Base-by-base conservation (phyloP, 2,888 invertebrate genomes). In the Argyresthia goedartella region DNA sequence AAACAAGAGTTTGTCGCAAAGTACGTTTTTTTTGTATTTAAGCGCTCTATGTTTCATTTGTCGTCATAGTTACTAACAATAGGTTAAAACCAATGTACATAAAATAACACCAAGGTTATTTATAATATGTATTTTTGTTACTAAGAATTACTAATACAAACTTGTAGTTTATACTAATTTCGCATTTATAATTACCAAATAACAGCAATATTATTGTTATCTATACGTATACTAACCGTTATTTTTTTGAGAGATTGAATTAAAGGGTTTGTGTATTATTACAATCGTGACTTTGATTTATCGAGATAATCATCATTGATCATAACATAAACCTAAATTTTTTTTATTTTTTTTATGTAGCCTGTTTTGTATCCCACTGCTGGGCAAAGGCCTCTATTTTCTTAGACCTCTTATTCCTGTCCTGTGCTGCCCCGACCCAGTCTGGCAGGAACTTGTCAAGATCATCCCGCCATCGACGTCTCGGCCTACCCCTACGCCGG, bases 101-200 rank as follows among this genome's bases (percentile, higher is more conserved):
- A 82, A 71, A 33, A 65, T 69, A 65, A 54, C 59, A 60, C 62
- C 25, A 25, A 25, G 25, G 6, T 63, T 70, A 75, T 74, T 73
- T 78, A n/a, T n/a, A n/a, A n/a, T n/a, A n/a, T n/a, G n/a, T n/a
- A 76, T 76, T 25, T 25, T 73, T 71, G 68, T 66, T 64, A 25
- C 63, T 65, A 64, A 41, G 25, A 65, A 68, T 65, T 60, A 54
- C 63, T 62, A 46, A 71, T 69, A 75, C 73, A 79, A 70, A 78
- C 74, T 74, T 76, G 77, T 80, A 78, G 63, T 14, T 46, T 16
- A 63, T 61, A 71, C 72, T 77, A 64, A 69, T 80, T 76, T 76
- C 76, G 85, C 85, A 84, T 84, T 85, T 85, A 84, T 58, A 67
- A 41, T 14, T 35, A 48, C 13, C 6, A 44, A 13, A 73, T 81